Evolutionary conservation across 2,113 vertebrate genomes (phyloP).

Genomic region (Lasiurus borealis): DNA sequence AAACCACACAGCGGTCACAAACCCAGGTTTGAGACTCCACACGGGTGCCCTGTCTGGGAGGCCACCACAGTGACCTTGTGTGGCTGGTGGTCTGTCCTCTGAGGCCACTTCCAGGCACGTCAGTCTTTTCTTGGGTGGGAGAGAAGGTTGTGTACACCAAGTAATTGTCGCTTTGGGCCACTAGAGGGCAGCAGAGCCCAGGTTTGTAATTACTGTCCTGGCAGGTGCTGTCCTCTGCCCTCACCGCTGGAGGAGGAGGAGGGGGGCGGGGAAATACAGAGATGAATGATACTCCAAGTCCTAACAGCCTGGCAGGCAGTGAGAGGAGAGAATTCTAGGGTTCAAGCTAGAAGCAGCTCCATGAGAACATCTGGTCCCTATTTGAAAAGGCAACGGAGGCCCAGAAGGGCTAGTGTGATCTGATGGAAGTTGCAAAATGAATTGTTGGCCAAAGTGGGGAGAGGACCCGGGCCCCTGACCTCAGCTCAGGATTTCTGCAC

Average conservation of each 20-base stretch:
- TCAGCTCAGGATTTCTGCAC: background rate
- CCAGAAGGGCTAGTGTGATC: background rate
- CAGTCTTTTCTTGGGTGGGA: background rate
- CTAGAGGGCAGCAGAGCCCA: conserved; percentile 61
- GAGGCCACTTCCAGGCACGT: background rate
- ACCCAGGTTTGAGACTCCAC: background rate
- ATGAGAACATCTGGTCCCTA: background rate
- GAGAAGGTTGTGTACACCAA: background rate
- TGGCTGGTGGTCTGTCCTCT: background rate
- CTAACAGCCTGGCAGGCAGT: background rate
- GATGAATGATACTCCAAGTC: background rate
- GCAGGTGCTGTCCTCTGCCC: background rate
- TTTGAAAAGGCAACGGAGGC: background rate
- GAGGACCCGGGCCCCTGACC: background rate
- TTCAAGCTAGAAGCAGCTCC: background rate
- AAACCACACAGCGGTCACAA: background rate
- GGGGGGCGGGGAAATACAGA: background rate
- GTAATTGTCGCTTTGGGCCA: background rate
- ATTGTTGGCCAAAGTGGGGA: background rate
- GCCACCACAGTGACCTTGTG: background rate
- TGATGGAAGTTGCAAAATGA: background rate
- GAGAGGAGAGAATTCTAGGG: background rate
- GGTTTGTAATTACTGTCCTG: background rate
- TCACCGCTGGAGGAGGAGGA: background rate
- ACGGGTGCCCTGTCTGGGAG: background rate